These are phyloP conservation scores for Muscina levida DNA, from an alignment of 2,888 invertebrate species.

Conservation along the genomic window DNA sequence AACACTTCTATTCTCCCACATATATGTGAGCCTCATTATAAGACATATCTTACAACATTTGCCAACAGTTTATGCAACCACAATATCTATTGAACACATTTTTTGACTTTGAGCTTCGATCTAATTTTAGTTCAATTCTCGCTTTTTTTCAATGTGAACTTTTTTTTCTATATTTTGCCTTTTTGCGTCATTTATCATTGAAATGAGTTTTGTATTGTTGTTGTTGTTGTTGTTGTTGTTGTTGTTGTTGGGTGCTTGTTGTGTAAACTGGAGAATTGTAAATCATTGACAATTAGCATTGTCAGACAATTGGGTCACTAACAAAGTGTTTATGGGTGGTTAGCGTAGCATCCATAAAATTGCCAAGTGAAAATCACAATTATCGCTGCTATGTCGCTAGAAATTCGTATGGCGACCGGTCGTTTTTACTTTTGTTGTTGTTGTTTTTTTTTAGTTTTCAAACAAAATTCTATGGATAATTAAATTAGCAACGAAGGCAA, in stretches of 20 bases:
- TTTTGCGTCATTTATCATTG: conserved; percentile 11
- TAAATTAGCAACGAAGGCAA: conserved; percentile 63
- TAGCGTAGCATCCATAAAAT: conserved; percentile 57
- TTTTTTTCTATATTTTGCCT: neutral
- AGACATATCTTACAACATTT: too few relatives aligned
- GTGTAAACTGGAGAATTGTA: conserved; percentile 6
- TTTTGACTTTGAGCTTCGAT: neutral
- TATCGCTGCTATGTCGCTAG: conserved; percentile 32
- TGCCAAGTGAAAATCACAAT: conserved; percentile 51
- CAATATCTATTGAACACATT: neutral
- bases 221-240: too few relatives aligned
- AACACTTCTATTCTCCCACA: too few relatives aligned
- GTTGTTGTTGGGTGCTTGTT: neutral
- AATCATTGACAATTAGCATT: conserved; percentile 64
- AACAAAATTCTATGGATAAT: conserved; percentile 45
- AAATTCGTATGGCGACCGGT: too few relatives aligned
- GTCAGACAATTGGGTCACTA: conserved; percentile 58
- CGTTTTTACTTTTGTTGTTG: too few relatives aligned
- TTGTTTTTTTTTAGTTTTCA: conserved; percentile 8
- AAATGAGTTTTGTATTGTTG: conserved; percentile 23
- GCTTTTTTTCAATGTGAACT: neutral
- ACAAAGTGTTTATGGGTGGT: conserved; percentile 49
- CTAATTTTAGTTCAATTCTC: neutral
- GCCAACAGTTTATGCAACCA: too few relatives aligned
- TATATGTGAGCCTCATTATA: too few relatives aligned